A percentile compares a stretch with the other conserved stretches of the same genome.
Evolutionary conservation across 2,888 invertebrate genomes (phyloP).

Genomic region (Nephrotoma flavescens): DNA sequence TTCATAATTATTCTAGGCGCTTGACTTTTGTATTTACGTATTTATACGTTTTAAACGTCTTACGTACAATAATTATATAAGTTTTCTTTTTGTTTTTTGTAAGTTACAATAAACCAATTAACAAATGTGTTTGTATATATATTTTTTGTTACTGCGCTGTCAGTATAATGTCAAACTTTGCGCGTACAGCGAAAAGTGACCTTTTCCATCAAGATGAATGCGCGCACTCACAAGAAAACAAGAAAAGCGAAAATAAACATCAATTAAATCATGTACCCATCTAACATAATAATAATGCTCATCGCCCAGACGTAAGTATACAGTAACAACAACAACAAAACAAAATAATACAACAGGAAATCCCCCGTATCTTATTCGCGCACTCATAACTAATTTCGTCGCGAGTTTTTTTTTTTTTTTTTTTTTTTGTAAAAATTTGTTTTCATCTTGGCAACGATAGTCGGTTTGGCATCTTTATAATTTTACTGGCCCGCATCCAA

Average conservation of each 20-base stretch:
- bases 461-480: background rate
- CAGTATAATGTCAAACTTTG: background rate
- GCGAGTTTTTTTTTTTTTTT: background rate
- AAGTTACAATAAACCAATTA: background rate
- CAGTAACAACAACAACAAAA: background rate
- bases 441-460: background rate
- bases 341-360: background rate
- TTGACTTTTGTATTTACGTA: background rate
- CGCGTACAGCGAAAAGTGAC: background rate
- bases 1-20: background rate
- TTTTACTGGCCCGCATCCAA: background rate
- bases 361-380: background rate
- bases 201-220: background rate
- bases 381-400: background rate
- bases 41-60: background rate
- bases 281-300: background rate
- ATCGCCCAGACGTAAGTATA: background rate
- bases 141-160: background rate
- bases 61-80: background rate
- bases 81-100: background rate
- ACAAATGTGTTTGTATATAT: background rate
- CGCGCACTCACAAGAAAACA: background rate
- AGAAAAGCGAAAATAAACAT: background rate
- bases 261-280: background rate
- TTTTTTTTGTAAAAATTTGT: background rate